Conservation (phyloP, 2,797 vertebrate genomes). For the Lagodon rhomboides region DNA sequence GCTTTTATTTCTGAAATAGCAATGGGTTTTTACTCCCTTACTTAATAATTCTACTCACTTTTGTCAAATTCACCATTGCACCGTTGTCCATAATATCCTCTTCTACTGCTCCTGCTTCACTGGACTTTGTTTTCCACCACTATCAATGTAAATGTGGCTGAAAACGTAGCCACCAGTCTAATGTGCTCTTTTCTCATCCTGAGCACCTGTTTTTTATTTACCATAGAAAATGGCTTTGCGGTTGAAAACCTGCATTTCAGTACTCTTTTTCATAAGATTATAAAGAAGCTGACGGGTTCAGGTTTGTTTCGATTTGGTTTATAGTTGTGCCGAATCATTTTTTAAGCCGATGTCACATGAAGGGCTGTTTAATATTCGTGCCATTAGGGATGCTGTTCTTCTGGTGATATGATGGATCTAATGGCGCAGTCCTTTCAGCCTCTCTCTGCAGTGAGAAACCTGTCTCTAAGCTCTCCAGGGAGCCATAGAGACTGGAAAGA, state of each 20-base stretch:
- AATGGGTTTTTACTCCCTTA: neutral
- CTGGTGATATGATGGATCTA: conserved; percentile 37
- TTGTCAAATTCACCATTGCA: conserved; percentile 4
- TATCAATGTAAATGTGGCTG: conserved; percentile 56
- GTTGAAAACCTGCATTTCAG: neutral
- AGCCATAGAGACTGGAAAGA: conserved; percentile 44
- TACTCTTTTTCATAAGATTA: conserved; percentile 1
- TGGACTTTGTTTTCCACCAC: conserved; percentile 13
- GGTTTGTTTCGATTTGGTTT: conserved; percentile 2
- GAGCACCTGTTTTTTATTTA: conserved; percentile 31
- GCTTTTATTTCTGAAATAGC: neutral
- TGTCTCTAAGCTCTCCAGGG: conserved; percentile 30
- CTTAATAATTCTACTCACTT: conserved; percentile 10
- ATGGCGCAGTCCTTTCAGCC: conserved; percentile 19
- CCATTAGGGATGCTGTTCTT: conserved; percentile 9
- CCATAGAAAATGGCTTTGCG: conserved; percentile 1
- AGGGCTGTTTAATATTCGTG: conserved; percentile 24
- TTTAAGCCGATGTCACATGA: conserved; percentile 16
- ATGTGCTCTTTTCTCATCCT: conserved; percentile 23
- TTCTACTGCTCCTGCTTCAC: conserved; percentile 3
- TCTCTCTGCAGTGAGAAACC: conserved; percentile 43
- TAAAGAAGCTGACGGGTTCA: conserved; percentile 12
- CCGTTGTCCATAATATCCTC: neutral
- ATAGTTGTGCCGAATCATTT: conserved; percentile 6
- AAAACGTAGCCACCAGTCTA: neutral